Conservation (phyloP, 2,797 vertebrate species). For the Martes flavigula region DNA sequence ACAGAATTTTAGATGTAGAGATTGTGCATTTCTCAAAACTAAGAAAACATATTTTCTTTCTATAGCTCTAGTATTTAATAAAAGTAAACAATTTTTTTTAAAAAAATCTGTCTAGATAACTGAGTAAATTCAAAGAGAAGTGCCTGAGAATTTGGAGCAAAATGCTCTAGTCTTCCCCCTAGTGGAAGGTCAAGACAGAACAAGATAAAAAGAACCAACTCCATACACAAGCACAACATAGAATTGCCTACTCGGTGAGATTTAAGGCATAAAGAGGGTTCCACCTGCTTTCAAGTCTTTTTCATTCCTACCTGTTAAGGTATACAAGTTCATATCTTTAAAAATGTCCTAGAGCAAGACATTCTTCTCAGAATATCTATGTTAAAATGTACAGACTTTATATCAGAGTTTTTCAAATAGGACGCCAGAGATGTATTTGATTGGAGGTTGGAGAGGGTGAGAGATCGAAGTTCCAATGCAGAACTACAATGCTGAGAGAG, state of each 20-base stretch:
- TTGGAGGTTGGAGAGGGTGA: background rate
- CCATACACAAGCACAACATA: background rate
- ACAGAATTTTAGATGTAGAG: background rate
- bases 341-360: background rate
- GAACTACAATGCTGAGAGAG: background rate
- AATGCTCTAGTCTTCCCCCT: constrained; percentile 40
- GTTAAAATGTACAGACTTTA: background rate
- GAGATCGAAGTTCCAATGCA: background rate
- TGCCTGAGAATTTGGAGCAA: background rate
- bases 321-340: background rate
- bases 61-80: background rate
- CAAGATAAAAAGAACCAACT: background rate
- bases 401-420: background rate
- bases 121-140: background rate
- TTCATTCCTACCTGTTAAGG: background rate
- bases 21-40: background rate
- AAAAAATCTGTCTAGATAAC: background rate
- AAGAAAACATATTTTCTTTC: background rate
- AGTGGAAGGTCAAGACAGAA: constrained; percentile 26
- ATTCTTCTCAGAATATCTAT: background rate
- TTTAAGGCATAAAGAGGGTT: background rate
- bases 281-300: background rate
- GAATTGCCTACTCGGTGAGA: background rate
- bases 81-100: background rate
- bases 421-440: background rate